Evolutionary conservation across 2,113 vertebrate species (phyloP).

Genomic region (Deroptyus accipitrinus): DNA sequence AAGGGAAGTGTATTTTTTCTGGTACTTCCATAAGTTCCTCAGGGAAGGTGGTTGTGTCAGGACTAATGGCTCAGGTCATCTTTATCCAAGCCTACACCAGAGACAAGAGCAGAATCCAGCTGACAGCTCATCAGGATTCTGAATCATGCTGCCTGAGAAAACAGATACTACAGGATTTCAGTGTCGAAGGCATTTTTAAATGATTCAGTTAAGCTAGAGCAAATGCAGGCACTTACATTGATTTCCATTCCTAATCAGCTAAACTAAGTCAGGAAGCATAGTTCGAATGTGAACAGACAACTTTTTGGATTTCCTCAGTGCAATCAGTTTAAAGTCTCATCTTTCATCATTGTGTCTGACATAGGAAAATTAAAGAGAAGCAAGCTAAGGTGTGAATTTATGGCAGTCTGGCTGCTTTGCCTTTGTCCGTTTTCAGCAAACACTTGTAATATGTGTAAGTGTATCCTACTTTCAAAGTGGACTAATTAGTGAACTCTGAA

Average conservation of each 20-base stretch:
- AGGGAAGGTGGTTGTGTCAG: neutral
- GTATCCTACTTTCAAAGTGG: neutral
- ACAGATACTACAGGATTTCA: neutral
- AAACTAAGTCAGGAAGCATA: neutral
- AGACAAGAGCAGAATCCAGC: neutral
- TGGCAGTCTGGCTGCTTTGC: neutral
- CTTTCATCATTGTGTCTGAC: neutral
- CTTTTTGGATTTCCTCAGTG: neutral
- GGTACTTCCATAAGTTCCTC: neutral
- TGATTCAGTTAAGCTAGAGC: neutral
- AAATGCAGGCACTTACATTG: neutral
- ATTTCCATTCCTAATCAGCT: neutral
- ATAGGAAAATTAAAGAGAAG: neutral
- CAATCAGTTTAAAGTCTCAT: neutral
- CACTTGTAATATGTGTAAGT: neutral
- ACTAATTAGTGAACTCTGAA: neutral
- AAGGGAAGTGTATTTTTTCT: neutral
- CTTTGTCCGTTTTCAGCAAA: neutral
- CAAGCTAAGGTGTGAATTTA: neutral
- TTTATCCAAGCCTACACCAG: neutral
- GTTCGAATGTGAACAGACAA: neutral
- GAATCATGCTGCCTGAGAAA: constrained; percentile 1
- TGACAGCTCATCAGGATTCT: neutral
- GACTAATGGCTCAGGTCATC: neutral
- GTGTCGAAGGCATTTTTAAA: neutral